Evolutionary conservation across 2,113 vertebrate genomes (phyloP).

Genomic region (Caranx ignobilis): DNA sequence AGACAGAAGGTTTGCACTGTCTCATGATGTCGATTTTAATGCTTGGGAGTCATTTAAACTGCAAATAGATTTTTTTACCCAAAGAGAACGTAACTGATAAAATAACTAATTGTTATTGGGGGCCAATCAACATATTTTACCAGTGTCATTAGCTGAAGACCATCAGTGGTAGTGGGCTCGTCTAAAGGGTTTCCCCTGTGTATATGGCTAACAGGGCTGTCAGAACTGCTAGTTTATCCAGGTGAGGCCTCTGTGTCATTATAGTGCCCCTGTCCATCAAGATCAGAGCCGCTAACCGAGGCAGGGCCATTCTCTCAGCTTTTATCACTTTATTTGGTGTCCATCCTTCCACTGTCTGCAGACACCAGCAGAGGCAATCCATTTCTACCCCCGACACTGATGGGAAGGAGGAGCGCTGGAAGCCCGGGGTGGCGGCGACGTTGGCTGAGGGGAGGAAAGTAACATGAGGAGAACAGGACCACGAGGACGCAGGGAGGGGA

Average conservation of each 20-base stretch:
- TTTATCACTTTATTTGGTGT: constrained; percentile 79
- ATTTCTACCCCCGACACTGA: constrained; percentile 68
- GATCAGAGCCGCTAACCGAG: constrained; percentile 75
- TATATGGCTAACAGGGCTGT: constrained; percentile 67
- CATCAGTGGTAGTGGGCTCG: constrained; percentile 27
- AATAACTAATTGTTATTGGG: constrained; percentile 1
- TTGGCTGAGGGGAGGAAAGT: constrained; percentile 33
- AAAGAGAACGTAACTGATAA: neutral
- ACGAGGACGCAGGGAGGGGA: constrained; percentile 76
- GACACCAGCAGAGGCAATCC: constrained; percentile 69
- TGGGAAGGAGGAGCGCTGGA: constrained; percentile 57
- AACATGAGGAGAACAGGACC: constrained; percentile 56
- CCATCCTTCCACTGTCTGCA: constrained; percentile 71
- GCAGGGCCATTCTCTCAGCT: constrained; percentile 68
- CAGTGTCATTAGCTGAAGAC: constrained; percentile 29
- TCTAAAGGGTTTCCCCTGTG: constrained; percentile 47
- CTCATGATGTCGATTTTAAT: constrained; percentile 33
- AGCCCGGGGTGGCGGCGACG: constrained; percentile 44
- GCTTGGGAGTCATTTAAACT: neutral
- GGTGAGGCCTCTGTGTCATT: constrained; percentile 76
- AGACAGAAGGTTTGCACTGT: constrained; percentile 36
- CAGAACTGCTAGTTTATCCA: constrained; percentile 74
- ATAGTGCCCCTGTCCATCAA: constrained; percentile 75
- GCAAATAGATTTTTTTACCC: neutral
- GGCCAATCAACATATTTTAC: constrained; percentile 37